Conservation (phyloP, 2,113 vertebrate genomes). For the Onychorhynchus coronatus region DNA sequence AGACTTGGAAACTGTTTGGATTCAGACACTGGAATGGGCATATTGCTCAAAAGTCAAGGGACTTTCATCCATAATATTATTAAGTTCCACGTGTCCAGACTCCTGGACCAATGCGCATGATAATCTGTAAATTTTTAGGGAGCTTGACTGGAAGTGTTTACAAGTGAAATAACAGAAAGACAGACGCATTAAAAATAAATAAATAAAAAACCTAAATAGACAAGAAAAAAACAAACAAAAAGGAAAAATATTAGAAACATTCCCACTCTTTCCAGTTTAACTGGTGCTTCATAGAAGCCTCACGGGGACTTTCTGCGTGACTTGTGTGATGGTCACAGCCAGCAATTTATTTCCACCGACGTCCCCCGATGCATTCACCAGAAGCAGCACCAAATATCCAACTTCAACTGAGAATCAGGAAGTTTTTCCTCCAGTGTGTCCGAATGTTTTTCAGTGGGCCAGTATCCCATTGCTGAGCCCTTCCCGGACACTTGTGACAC, state of each 20-base stretch:
- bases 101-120: accelerated
- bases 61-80: neutral
- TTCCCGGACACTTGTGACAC: neutral
- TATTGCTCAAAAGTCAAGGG: neutral
- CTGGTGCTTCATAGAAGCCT: neutral
- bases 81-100: neutral
- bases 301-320: neutral
- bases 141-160: neutral
- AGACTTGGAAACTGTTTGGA: neutral
- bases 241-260: neutral
- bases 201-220: neutral
- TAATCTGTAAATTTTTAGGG: neutral
- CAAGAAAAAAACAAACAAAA: neutral
- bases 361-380: neutral
- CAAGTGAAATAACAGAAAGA: neutral
- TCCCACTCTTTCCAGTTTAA: neutral
- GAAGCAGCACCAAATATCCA: neutral
- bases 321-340: neutral
- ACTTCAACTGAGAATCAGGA: neutral
- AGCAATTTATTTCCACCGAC: neutral
- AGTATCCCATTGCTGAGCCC: neutral
- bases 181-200: neutral
- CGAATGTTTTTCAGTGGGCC: neutral
- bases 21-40: neutral
- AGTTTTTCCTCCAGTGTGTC: neutral